These are phyloP conservation scores for Cephus rjabovi DNA, from an alignment of 2,888 invertebrate genomes.

Conservation along the genomic window DNA sequence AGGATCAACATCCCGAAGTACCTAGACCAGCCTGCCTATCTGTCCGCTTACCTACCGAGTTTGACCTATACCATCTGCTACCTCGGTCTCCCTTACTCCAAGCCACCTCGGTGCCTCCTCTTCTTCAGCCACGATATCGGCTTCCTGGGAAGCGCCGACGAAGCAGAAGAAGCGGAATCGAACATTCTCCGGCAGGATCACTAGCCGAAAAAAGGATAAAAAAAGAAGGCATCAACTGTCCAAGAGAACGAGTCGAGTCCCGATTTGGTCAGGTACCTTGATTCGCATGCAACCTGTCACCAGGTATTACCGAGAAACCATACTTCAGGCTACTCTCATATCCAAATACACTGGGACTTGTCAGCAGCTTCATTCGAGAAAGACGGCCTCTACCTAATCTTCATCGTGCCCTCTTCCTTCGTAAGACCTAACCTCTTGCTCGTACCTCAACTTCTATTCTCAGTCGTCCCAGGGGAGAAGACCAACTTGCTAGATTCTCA, in stretches of 20 bases:
- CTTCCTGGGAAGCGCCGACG: neutral
- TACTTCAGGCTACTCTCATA: neutral
- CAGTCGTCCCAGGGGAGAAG: neutral
- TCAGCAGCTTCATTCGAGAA: neutral
- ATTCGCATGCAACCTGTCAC: slow-evolving; percentile 53
- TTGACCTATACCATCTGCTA: neutral
- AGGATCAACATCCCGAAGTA: neutral
- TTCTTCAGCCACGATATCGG: neutral
- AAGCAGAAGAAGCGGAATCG: neutral
- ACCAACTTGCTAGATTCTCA: slow-evolving; percentile 29
- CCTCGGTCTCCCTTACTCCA: neutral
- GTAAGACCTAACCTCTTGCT: neutral
- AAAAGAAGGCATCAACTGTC: neutral
- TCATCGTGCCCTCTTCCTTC: neutral
- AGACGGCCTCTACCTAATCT: neutral
- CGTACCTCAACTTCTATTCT: neutral
- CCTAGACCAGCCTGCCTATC: neutral
- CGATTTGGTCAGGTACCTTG: slow-evolving; percentile 47
- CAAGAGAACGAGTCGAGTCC: neutral
- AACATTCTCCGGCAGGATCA: neutral
- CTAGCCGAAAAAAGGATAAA: neutral
- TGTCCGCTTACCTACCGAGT: neutral
- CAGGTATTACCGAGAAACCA: slow-evolving; percentile 47
- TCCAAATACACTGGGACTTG: neutral
- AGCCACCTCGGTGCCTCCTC: neutral